A percentile compares a stretch with the other conserved stretches of the same genome.
phyloP scores from a whole-genome alignment of 2,113 vertebrate species.

The Oncorhynchus nerka region DNA sequence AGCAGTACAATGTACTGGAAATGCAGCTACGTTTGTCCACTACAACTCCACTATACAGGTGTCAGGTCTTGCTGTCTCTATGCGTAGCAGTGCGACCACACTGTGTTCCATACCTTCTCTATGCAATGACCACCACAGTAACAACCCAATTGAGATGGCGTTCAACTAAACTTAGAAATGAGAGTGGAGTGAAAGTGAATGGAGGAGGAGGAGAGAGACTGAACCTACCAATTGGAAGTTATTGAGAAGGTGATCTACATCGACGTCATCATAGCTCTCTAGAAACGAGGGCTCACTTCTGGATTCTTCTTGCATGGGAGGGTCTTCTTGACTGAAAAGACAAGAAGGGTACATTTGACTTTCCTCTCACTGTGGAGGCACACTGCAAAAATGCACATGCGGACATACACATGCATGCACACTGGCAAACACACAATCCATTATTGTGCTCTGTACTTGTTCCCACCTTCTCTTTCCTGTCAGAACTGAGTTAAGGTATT shows the following conservation, averaged over 20 bases:
- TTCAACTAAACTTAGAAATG: background rate
- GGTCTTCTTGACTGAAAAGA: constrained; percentile 79
- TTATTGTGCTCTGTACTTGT: background rate
- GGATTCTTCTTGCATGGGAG: constrained; percentile 78
- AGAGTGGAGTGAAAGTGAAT: background rate
- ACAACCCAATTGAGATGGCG: too few species aligned
- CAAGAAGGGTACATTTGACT: background rate
- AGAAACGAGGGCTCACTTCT: constrained; percentile 78
- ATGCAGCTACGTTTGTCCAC: too few species aligned
- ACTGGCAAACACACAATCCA: background rate
- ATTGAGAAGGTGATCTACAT: constrained; percentile 80
- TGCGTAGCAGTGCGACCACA: background rate
- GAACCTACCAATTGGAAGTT: constrained; percentile 80
- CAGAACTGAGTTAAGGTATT: constrained; percentile 91
- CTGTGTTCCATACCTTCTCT: too few species aligned
- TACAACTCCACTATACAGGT: background rate
- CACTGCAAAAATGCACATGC: background rate
- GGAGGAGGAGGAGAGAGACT: background rate
- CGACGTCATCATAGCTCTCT: constrained; percentile 81
- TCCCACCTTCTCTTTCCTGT: constrained; percentile 90
- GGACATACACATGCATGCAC: background rate
- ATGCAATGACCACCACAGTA: too few species aligned
- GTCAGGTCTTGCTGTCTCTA: background rate
- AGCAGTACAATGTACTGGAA: too few species aligned
- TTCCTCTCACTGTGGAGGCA: background rate